Percentiles rank a stretch among this genome's conserved stretches.
Conservation (phyloP, 2,888 invertebrate genomes). For the Aproaerema taeniolella region DNA sequence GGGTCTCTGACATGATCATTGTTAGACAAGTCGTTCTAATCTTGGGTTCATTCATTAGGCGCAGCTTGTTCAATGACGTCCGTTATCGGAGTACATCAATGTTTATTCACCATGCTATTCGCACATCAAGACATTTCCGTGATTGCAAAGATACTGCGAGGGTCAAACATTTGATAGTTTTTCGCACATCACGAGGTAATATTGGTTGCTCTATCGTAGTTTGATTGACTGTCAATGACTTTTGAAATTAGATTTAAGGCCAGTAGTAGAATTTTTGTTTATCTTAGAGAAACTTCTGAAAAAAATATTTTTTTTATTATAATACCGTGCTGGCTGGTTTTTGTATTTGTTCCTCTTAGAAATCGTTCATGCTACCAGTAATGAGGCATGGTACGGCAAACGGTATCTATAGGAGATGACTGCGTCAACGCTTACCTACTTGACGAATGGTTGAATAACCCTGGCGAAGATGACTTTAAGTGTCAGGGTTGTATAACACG, state of each 20-base stretch:
- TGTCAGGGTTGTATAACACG: too few relatives aligned
- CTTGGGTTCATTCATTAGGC: background rate
- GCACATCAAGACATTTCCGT: conserved; percentile 2
- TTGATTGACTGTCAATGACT: background rate
- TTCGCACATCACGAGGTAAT: background rate
- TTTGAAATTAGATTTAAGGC: background rate
- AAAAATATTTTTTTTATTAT: too few relatives aligned
- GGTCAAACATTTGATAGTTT: background rate
- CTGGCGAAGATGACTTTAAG: too few relatives aligned
- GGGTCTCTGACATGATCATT: too few relatives aligned
- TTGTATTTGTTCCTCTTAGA: conserved; percentile 20
- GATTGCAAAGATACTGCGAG: background rate
- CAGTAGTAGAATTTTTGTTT: background rate
- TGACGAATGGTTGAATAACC: conserved; percentile 59
- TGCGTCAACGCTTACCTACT: conserved; percentile 35
- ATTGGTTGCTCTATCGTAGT: too few relatives aligned
- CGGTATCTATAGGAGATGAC: conserved; percentile 34
- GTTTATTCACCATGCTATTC: background rate
- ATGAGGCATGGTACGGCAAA: conserved; percentile 22
- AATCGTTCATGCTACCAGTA: conserved; percentile 23
- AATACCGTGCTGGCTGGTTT: background rate
- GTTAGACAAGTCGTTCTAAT: background rate
- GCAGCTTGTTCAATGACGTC: background rate
- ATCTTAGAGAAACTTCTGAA: too few relatives aligned
- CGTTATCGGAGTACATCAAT: background rate